Conservation (phyloP, 2,888 invertebrate genomes). For the Acanthosoma haemorrhoidale region DNA sequence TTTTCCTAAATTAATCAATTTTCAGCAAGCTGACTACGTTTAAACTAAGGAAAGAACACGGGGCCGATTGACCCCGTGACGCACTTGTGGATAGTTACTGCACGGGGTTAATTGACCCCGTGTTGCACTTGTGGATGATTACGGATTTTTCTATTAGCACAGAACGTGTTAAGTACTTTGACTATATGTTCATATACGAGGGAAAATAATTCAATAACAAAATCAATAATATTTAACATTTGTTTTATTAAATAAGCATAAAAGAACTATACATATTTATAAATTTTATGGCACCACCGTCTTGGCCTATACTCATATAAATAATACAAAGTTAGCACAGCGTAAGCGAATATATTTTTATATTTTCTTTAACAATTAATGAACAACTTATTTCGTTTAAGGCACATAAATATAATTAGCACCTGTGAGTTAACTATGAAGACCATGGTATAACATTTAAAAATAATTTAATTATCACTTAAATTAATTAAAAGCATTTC, state of each 20-base stretch:
- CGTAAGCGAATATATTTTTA: not conserved
- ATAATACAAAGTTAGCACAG: not conserved
- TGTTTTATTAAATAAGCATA: not conserved
- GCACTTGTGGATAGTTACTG: too few species aligned
- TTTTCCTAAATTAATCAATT: too few species aligned
- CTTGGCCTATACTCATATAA: not conserved
- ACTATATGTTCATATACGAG: too few species aligned
- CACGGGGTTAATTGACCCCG: too few species aligned
- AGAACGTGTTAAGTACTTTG: too few species aligned
- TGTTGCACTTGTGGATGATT: too few species aligned
- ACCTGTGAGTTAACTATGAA: constrained; percentile 9
- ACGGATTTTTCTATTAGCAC: too few species aligned
- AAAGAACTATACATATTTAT: not conserved
- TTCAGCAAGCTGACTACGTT: too few species aligned
- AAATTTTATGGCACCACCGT: constrained; percentile 10
- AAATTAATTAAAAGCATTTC: not conserved
- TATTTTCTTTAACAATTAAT: not conserved
- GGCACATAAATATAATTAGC: not conserved
- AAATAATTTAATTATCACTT: not conserved
- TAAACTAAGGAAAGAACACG: too few species aligned
- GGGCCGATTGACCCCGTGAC: too few species aligned
- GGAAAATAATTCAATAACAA: too few species aligned
- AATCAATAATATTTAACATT: not conserved
- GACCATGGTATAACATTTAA: not conserved
- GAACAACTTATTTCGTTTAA: not conserved